Base-by-base conservation (phyloP, 2,888 invertebrate genomes). In the Ormyrus rosae region DNA sequence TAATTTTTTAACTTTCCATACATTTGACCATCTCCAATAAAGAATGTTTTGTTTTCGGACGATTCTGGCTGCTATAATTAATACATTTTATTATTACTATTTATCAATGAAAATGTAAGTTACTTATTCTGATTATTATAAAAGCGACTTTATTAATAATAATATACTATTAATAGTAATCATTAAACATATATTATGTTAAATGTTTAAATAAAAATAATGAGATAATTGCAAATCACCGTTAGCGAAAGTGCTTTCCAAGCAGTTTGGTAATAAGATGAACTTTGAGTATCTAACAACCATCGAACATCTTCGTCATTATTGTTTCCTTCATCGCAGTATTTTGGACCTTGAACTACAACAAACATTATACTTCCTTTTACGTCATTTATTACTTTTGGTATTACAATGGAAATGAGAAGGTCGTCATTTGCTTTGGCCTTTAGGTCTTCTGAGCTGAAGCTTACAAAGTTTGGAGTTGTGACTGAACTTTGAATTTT, bases 381-480 rank as follows among this genome's bases (percentile, higher is more conserved):
- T 0, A 86, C 84, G 13, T 84, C 84, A 46, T 87, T 83, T 11
- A 80, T 9, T 6, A 87, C 71, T 7, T 34, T 4, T 2, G 87
- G 87, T 72, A 87, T 84, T 7, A 65, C 70, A 50, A 87, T 60
- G 6, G 34, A 45, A 10, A 87, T 83, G 7, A 68, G 83, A 4
- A 80, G 81, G 58, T 82, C 74, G 0, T 83, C 53, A n/a, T 75
- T 9, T 0, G 81, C 48, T 6, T 63, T 55, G 1, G 74, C 13
- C 0, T 58, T 70, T 2, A 84, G 58, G 5, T 83, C 58, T 0
- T 50, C 64, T 1, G 65, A 19, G 6, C 70, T 71, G 46, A 86
- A 85, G 6, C 6, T 74, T 1, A 84, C 60, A 0, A 78, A 72
- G 2, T 64, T 64, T 13, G 82, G 81, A 1, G 85, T 82, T 6